Evolutionary conservation across 1,140 invertebrate genomes (phyloP), one percentile per base, ranked within the genome.

Genomic region (Cryptotermes secundus): DNA sequence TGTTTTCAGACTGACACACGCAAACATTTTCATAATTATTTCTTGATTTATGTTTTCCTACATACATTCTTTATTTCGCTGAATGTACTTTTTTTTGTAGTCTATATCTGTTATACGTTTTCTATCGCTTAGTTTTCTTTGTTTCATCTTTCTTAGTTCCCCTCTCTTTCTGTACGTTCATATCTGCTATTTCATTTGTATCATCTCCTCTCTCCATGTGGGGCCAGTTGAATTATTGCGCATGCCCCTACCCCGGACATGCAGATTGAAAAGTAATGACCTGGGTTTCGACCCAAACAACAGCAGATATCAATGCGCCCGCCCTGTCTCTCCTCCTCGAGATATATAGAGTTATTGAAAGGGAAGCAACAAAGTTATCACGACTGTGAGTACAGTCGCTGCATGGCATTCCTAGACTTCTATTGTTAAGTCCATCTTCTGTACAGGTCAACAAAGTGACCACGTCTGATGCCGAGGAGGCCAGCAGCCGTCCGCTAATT

Each of bases 191-290:
- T 72, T 72, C 59, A 72, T 72, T 72, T 72, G 59, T 72, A 72
- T 26, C 26, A 72, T n/a, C 3, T 24, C 80, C 80, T 19, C 42
- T 36, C 80, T 38, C 80, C 80, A 81, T 81, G 80, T 81, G 80
- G 80, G 42, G 80, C 80, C 35, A 26, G 3, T 81, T 81, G 80
- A 81, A 36, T 81, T 81, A 81, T 81, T 26, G 26, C 24, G 42
- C 80, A 81, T 19, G 80, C 80, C 42, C 42, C 80, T 81, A 26
- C 24, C 10, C 24, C 80, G 34, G 80, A 81, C 80, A 81, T 81
- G 35, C 80, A 81, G 35, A 81, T 81, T 81, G 80, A 81, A 81
- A 81, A 38, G 42, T 81, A 81, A 81, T 81, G 35, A 81, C 80
- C 35, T 81, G 34, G 31, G 59, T 31, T 72, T 72, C 59, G n/a